Percentiles rank a stretch among this genome's conserved stretches.
Conservation (phyloP, 1,140 invertebrate genomes). For the Pemphigus obesinymphae region DNA sequence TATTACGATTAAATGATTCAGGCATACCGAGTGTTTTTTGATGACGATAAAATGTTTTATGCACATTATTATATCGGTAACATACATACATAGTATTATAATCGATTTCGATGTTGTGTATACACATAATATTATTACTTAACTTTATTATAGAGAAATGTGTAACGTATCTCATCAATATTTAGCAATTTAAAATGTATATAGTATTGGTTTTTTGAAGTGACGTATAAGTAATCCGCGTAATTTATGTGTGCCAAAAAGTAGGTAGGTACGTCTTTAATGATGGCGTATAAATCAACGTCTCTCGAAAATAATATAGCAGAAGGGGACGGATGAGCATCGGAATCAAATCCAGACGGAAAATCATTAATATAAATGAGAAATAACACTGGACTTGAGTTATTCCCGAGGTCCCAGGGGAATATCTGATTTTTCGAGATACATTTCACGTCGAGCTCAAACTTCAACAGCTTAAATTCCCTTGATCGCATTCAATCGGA, state of each 20-base stretch:
- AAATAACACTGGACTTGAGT: background rate
- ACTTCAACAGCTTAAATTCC: background rate
- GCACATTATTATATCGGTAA: too few species aligned
- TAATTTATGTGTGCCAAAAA: background rate
- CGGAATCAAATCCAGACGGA: background rate
- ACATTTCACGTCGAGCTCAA: background rate
- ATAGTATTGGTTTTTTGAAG: background rate
- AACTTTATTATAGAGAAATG: background rate
- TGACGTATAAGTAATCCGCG: background rate
- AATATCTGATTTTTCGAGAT: background rate
- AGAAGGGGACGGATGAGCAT: background rate
- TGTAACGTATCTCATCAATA: background rate
- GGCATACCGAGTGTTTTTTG: too few species aligned
- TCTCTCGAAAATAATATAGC: background rate
- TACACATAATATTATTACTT: too few species aligned
- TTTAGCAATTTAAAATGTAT: background rate
- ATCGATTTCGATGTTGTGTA: too few species aligned
- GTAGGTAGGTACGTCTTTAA: background rate
- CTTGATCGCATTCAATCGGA: background rate
- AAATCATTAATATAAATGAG: conserved; percentile 8
- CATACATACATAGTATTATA: too few species aligned
- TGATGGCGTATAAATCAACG: background rate
- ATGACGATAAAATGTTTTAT: too few species aligned
- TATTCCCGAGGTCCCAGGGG: background rate
- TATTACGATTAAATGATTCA: too few species aligned